phyloP scores from a whole-genome alignment of 2,888 invertebrate species.

The Chironomus tentans region DNA sequence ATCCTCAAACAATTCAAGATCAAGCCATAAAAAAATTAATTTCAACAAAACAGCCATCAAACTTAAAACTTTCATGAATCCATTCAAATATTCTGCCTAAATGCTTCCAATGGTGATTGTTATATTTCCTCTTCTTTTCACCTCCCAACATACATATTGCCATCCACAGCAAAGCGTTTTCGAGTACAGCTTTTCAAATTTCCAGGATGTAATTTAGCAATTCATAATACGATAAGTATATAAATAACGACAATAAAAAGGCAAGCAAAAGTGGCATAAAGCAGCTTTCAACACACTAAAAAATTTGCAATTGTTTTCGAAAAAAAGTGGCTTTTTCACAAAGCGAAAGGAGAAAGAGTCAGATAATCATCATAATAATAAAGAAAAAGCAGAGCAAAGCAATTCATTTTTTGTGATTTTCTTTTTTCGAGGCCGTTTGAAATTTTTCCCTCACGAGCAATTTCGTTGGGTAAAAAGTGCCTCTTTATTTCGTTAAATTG shows the following conservation, averaged over 20 bases:
- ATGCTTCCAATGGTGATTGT: too few relatives aligned
- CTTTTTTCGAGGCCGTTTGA: background rate
- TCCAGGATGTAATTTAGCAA: constrained; percentile 1
- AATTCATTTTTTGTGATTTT: constrained; percentile 3
- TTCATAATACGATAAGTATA: constrained; percentile 1
- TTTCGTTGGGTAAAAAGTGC: background rate
- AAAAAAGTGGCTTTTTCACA: background rate
- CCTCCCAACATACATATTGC: too few relatives aligned
- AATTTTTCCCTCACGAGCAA: constrained; percentile 17
- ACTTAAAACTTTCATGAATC: too few relatives aligned
- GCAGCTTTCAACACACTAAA: background rate
- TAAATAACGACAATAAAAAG: background rate
- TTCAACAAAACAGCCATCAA: too few relatives aligned
- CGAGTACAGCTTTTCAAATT: background rate
- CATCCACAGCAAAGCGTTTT: too few relatives aligned
- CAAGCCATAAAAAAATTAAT: too few relatives aligned
- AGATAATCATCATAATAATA: too few relatives aligned
- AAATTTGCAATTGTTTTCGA: background rate
- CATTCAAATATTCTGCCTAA: too few relatives aligned
- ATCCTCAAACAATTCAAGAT: too few relatives aligned
- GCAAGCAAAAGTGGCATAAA: background rate
- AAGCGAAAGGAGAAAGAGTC: background rate
- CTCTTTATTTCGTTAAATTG: constrained; percentile 19
- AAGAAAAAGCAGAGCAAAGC: background rate
- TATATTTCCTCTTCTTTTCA: too few relatives aligned